Evolutionary conservation across 2,113 vertebrate genomes (phyloP).

Genomic region (Pycnonotus jocosus): DNA sequence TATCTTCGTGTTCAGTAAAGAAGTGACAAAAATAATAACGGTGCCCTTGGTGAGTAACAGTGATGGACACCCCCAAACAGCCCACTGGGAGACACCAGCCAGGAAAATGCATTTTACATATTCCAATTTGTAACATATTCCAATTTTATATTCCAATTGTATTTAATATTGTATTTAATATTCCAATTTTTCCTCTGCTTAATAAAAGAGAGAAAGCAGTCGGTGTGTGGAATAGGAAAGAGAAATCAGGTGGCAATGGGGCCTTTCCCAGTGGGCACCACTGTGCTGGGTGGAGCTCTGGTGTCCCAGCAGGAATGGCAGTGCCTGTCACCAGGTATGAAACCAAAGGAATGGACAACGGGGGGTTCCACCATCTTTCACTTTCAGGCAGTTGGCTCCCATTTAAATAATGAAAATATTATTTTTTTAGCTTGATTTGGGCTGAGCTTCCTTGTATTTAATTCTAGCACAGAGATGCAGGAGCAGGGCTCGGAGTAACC

Average conservation of each 20-base stretch:
- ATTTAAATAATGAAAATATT: background rate
- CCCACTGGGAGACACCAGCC: background rate
- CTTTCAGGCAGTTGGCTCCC: background rate
- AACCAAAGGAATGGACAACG: background rate
- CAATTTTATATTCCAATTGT: background rate
- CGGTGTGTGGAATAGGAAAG: background rate
- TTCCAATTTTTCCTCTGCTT: background rate
- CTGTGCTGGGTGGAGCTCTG: background rate
- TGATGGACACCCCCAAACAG: background rate
- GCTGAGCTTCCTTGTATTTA: background rate
- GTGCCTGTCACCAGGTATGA: background rate
- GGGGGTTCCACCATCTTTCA: background rate
- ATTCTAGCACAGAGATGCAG: background rate
- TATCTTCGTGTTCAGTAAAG: background rate
- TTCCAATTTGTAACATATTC: background rate
- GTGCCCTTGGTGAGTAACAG: background rate
- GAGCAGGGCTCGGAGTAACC: accelerated
- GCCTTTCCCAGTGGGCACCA: background rate
- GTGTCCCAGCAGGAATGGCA: background rate
- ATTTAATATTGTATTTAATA: background rate
- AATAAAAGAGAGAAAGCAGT: background rate
- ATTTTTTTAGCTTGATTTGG: background rate
- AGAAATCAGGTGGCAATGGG: accelerated
- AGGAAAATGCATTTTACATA: background rate
- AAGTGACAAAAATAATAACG: background rate